Conservation (phyloP, 2,888 invertebrate genomes). For the Lampropteryx suffumata region DNA sequence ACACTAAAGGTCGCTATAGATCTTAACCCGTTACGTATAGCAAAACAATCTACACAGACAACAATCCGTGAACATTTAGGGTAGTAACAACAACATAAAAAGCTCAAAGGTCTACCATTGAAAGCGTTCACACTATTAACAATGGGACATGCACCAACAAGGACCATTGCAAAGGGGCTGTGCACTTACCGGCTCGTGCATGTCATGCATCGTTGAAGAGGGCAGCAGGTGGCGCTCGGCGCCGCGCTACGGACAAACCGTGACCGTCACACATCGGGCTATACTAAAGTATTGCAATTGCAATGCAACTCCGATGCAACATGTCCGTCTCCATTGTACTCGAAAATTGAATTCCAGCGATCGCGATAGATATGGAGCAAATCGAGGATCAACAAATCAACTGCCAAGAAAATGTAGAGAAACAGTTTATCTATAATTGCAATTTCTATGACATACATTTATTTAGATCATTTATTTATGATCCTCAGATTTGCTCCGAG, state of each 20-base stretch:
- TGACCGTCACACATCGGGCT: conserved; percentile 54
- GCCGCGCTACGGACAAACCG: conserved; percentile 77
- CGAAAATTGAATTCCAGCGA: conserved; percentile 6
- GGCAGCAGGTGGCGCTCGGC: conserved; percentile 80
- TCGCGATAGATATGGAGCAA: conserved; percentile 14
- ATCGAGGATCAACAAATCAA: conserved; percentile 18
- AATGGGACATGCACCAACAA: conserved; percentile 48
- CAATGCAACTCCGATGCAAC: conserved; percentile 15
- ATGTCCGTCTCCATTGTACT: conserved; percentile 7
- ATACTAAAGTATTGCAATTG: conserved; percentile 18
- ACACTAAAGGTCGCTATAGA: neutral
- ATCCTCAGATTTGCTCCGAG: conserved; percentile 9
- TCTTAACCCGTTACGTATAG: conserved; percentile 17
- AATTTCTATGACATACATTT: too few species aligned
- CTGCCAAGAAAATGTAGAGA: conserved; percentile 10
- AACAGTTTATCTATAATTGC: neutral
- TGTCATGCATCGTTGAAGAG: conserved; percentile 82
- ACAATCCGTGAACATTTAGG: conserved; percentile 22
- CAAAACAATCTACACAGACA: conserved; percentile 27
- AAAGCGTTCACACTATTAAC: conserved; percentile 58
- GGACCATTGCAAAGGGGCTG: conserved; percentile 38
- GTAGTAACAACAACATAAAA: conserved; percentile 38
- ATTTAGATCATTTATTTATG: too few species aligned
- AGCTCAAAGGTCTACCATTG: conserved; percentile 54
- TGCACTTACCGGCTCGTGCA: conserved; percentile 83